These are phyloP conservation scores for Onychomys arenicola DNA, from an alignment of 2,797 vertebrate genomes.

Conservation along the genomic window DNA sequence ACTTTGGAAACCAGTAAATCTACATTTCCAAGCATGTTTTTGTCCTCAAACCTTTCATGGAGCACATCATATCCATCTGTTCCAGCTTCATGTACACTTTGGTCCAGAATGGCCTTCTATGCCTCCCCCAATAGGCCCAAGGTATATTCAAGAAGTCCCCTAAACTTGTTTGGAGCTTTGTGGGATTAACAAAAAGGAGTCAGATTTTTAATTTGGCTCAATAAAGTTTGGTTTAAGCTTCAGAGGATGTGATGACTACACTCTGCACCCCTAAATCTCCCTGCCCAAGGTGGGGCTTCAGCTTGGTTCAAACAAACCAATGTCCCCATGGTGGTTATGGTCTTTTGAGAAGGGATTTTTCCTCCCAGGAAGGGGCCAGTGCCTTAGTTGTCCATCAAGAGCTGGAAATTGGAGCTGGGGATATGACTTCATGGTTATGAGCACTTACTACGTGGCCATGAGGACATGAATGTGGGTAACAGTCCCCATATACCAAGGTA, in stretches of 20 bases:
- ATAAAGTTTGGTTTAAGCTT: conserved; percentile 56
- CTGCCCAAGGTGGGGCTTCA: neutral
- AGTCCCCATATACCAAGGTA: neutral
- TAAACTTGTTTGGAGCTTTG: neutral
- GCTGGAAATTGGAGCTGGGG: neutral
- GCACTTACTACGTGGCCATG: neutral
- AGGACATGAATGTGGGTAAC: too few relatives aligned
- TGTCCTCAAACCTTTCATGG: neutral
- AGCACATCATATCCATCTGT: conserved; percentile 30
- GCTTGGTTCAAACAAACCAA: neutral
- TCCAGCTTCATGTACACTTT: neutral
- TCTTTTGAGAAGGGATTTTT: neutral
- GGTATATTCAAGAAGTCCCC: neutral
- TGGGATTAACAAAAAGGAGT: neutral
- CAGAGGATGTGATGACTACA: neutral
- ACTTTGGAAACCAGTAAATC: conserved; percentile 41
- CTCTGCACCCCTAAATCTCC: neutral
- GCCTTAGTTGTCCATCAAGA: neutral
- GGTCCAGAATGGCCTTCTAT: neutral
- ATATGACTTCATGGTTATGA: neutral
- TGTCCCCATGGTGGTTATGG: neutral
- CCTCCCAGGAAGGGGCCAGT: neutral
- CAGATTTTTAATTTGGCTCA: conserved; percentile 12
- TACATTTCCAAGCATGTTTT: conserved; percentile 41
- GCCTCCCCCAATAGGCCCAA: neutral